Percentiles rank a stretch among this genome's conserved stretches.
These are phyloP conservation scores for Daphoenositta chrysoptera DNA, from an alignment of 2,113 vertebrate genomes.

Conservation along the genomic window DNA sequence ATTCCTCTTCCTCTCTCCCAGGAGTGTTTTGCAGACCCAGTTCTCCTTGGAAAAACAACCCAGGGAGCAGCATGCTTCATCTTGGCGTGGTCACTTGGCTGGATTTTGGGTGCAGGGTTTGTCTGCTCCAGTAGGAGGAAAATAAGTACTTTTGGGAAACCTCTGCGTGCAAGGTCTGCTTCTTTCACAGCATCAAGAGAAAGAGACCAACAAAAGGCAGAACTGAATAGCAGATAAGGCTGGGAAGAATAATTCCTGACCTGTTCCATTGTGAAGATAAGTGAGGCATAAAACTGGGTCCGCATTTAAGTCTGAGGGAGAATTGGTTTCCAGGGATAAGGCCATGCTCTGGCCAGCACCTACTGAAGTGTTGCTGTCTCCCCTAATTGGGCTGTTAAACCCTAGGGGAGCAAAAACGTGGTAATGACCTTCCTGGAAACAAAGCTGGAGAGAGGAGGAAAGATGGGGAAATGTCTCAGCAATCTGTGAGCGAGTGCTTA, in stretches of 20 bases:
- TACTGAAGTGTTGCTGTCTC: neutral
- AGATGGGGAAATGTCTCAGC: neutral
- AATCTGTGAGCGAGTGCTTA: neutral
- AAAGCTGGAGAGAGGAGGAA: neutral
- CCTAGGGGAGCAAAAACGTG: neutral
- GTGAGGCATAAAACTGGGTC: neutral
- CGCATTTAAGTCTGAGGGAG: neutral
- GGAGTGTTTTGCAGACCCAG: neutral
- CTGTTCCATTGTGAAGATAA: neutral
- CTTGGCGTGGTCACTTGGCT: neutral
- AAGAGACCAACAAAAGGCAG: neutral
- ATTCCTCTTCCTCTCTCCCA: neutral
- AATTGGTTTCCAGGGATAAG: slow-evolving; percentile 17
- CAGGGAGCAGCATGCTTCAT: neutral
- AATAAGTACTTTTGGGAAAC: neutral
- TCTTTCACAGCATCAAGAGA: neutral
- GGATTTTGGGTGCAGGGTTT: neutral
- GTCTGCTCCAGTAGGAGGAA: neutral
- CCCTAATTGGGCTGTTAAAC: slow-evolving; percentile 42
- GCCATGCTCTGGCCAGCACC: neutral
- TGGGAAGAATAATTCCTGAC: neutral
- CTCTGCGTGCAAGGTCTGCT: neutral
- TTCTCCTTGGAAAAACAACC: neutral
- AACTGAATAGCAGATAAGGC: neutral
- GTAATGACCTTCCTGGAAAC: slow-evolving; percentile 24